Base-by-base conservation (phyloP, 2,797 vertebrate species). In the Sorex maritimensis region DNA sequence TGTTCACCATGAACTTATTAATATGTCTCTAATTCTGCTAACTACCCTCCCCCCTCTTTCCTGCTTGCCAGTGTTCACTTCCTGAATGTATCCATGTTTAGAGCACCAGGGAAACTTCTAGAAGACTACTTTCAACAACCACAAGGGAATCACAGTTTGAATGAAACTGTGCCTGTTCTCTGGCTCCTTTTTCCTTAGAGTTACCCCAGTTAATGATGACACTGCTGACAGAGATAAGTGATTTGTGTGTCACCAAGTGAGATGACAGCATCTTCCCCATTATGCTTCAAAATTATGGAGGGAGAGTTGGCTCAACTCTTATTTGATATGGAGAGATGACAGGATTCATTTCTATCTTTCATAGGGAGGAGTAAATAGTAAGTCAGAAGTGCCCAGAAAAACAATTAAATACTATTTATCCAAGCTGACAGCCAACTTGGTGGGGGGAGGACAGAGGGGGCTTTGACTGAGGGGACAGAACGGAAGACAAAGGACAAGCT, bases 1-100 rank as follows among this genome's bases (percentile, higher is more conserved):
- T 2, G 3, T 9, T 26, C 2, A 24, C 10, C 24, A 21, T 0
- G 0, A 6, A 9, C 12, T 23, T 63, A 24, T 21, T 28, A 46
- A n/a, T 7, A 13, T 9, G 0, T 44, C 44, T 79, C 65, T 65
- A 19, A n/a, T 58, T 58, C 84, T 41, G 5, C 34, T 67, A 9
- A 8, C 46, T 61, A 26, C 4, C 38, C 13, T 28, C 26, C 63
- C 2, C 30, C 38, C 58, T 68, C 28, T 21, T 19, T 67, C 15
- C 87, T 19, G 4, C 46, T 46, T 6, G 14, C 38, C 14, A 17
- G 1, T 13, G 7, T 14, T 61, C 24, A 6, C 9, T 8, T 52
- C 26, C 26, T 30, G 52, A 80, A 58, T 23, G 46, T 15, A 1
- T 8, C 24, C 9, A 11, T 65, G 52, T 65, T 71, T 8, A 81